Base-by-base conservation (phyloP, 2,888 invertebrate genomes). In the Dryomyza anilis region DNA sequence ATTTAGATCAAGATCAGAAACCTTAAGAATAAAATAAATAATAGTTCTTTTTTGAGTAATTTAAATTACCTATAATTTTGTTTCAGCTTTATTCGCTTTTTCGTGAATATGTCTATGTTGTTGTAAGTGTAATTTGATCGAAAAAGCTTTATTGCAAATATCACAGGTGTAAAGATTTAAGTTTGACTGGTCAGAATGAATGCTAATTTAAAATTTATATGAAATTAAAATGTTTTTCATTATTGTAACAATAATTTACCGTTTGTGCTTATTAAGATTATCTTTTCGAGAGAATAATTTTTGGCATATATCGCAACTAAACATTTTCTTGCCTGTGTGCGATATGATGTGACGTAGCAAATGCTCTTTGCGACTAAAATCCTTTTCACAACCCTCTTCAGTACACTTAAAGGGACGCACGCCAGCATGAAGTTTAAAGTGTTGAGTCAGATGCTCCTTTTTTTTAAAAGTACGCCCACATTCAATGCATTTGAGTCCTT, bases 341-440 rank as follows among this genome's bases (percentile, higher is more conserved):
- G 89, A 87, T 0, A 89, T 86, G 66, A 87, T 84, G 76, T 90
- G 90, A 3, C 90, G 84, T 63, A 89, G 84, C 57, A 90, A 77
- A 77, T 90, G 90, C 74, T 90, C 90, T 71, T 90, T 90, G 2
- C 90, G 85, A 74, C 88, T 88, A 74, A 90, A 90, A 1, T 88
- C 86, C 73, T 90, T 89, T 50, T 86, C 85, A 75, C 90, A 90
- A 19, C 75, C 76, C 1, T 76, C 76, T 43, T 87, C 86, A 0
- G 85, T 85, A 70, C 90, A 90, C 23, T 86, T 87, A 73, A 88
- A 90, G 0, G 90, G 90, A 50, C 90, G 84, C 67, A 89, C 85
- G 6, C 89, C 89, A 0, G 88, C 87, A 72, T 90, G 90, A 1
- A 89, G 78, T 74, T 89, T 89, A 1, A 87, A 83, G 73, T 90